A percentile compares a stretch with the other conserved stretches of the same genome.
Conservation (phyloP, 2,113 vertebrate genomes). For the Tautogolabrus adspersus region DNA sequence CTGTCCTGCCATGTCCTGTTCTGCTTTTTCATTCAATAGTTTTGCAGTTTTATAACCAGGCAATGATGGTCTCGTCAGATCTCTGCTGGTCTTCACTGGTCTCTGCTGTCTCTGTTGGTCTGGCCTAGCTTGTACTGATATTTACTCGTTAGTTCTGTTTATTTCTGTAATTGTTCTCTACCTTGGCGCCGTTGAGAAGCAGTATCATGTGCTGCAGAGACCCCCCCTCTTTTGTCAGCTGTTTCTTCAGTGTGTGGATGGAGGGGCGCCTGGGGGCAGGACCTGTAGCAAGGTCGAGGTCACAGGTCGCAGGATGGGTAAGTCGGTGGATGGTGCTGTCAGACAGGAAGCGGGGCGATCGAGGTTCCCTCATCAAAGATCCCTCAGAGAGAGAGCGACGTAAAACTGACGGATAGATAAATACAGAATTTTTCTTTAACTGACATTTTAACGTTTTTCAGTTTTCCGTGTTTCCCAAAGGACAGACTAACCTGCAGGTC, state of each 20-base stretch:
- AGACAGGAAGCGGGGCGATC: slow-evolving; percentile 87
- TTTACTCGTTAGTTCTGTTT: neutral
- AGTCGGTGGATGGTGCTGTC: slow-evolving; percentile 90
- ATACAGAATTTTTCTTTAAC: neutral
- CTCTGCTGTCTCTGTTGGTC: neutral
- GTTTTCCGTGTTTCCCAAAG: neutral
- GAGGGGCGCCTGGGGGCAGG: slow-evolving; percentile 83
- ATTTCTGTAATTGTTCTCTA: slow-evolving; percentile 54
- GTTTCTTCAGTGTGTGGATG: slow-evolving; percentile 88
- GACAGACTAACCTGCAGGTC: slow-evolving; percentile 67
- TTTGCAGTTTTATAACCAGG: neutral
- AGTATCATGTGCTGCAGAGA: slow-evolving; percentile 89
- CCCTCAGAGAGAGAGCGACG: slow-evolving; percentile 92
- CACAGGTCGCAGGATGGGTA: slow-evolving; percentile 49
- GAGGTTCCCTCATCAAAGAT: slow-evolving; percentile 89
- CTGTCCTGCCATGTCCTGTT: neutral
- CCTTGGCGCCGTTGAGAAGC: slow-evolving; percentile 90
- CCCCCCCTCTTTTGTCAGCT: slow-evolving; percentile 87
- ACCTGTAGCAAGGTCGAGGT: slow-evolving; percentile 44
- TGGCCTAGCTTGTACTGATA: neutral
- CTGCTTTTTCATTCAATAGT: too few relatives aligned
- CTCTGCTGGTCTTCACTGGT: neutral
- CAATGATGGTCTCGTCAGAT: neutral
- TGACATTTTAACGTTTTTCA: neutral
- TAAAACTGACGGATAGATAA: slow-evolving; percentile 35